Evolutionary conservation across 2,888 invertebrate genomes (phyloP).

Genomic region (Chirona hameri): DNA sequence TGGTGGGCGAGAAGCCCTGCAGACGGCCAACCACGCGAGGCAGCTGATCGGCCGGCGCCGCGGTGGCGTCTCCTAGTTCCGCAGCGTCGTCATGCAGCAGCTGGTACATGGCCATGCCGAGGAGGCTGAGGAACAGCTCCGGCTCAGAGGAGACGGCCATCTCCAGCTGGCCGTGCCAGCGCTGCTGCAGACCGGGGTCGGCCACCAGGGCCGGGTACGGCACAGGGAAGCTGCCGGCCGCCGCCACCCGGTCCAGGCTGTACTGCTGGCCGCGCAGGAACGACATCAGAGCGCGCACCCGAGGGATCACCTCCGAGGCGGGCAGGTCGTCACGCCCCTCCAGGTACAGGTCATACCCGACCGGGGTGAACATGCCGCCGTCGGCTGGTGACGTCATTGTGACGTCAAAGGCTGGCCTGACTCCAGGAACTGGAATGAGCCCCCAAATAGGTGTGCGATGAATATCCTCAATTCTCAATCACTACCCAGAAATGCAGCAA

Average conservation of each 20-base stretch:
- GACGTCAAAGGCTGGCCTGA: too few relatives aligned
- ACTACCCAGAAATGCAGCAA: too few relatives aligned
- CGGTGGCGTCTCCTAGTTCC: neutral
- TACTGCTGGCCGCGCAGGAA: neutral
- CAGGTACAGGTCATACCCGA: neutral
- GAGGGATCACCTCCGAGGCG: neutral
- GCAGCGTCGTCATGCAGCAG: conserved; percentile 46
- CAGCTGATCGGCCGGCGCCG: neutral
- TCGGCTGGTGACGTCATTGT: too few relatives aligned
- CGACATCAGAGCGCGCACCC: neutral
- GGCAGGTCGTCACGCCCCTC: neutral
- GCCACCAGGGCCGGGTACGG: conserved; percentile 32
- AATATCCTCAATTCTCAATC: too few relatives aligned
- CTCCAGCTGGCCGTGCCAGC: conserved; percentile 60
- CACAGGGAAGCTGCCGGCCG: conserved; percentile 34
- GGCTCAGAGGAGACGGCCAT: conserved; percentile 65
- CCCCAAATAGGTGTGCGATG: too few relatives aligned
- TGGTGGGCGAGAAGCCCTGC: conserved; percentile 22
- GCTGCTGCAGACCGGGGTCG: conserved; percentile 51
- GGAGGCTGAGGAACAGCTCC: conserved; percentile 61
- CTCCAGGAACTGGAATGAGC: too few relatives aligned
- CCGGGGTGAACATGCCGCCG: neutral
- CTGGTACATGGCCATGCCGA: conserved; percentile 78
- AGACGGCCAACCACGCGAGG: neutral
- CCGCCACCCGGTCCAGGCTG: neutral